Conservation (phyloP, 2,888 invertebrate species). For the Pterostichus madidus region DNA sequence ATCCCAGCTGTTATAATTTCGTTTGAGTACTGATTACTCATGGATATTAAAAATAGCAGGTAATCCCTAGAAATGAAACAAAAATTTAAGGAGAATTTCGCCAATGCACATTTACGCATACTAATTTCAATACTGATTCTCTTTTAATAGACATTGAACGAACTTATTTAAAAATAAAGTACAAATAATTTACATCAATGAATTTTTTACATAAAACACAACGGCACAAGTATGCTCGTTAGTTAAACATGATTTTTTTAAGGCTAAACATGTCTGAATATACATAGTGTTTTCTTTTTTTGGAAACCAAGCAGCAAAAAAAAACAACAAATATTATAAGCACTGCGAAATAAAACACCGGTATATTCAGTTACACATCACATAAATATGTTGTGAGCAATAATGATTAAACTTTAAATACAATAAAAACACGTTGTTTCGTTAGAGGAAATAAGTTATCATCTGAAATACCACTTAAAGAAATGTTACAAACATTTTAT, state of each 20-base stretch:
- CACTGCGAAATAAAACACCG: not conserved
- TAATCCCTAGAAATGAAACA: conserved; percentile 14
- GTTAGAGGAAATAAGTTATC: conserved; percentile 27
- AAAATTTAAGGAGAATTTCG: conserved; percentile 19
- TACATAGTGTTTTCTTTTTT: not conserved
- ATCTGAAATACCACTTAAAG: conserved; percentile 59
- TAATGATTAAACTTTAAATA: conserved; percentile 27
- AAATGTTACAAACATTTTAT: conserved; percentile 61
- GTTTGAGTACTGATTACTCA: not conserved
- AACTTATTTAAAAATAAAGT: conserved; percentile 46
- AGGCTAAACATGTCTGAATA: conserved; percentile 43
- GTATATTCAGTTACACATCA: conserved; percentile 47
- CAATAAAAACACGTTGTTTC: conserved; percentile 30
- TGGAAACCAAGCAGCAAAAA: not conserved
- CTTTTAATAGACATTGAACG: conserved; percentile 50
- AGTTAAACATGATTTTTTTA: conserved; percentile 45
- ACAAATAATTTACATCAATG: conserved; percentile 36
- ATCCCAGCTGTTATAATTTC: conserved; percentile 17
- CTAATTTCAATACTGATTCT: conserved; percentile 42
- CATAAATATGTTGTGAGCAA: conserved; percentile 49
- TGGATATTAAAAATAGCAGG: not conserved
- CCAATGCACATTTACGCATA: conserved; percentile 1
- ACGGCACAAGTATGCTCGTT: conserved; percentile 44
- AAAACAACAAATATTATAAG: conserved; percentile 7
- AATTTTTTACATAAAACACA: conserved; percentile 50